phyloP scores from a whole-genome alignment of 1,140 invertebrate genomes.

The Monomorium pharaonis region DNA sequence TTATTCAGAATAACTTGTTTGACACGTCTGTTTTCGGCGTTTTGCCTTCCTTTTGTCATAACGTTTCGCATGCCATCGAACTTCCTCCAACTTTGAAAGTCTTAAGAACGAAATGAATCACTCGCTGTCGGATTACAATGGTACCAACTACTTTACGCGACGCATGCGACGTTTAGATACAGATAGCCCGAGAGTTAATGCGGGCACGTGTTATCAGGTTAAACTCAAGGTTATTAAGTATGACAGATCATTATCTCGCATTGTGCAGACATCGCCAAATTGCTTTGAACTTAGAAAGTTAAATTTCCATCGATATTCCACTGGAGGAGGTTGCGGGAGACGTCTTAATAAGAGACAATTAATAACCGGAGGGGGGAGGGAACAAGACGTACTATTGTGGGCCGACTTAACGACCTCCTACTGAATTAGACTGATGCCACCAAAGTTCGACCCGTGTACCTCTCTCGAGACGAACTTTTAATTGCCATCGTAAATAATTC shows the following conservation, averaged over 20 bases:
- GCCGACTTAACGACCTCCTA: slow-evolving; percentile 77
- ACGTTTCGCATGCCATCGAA: slow-evolving; percentile 2
- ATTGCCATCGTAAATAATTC: slow-evolving; percentile 85
- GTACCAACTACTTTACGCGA: slow-evolving; percentile 21
- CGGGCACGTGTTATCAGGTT: slow-evolving; percentile 29
- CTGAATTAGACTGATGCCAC: slow-evolving; percentile 67
- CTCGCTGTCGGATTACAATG: slow-evolving; percentile 14
- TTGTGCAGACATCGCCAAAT: slow-evolving; percentile 30
- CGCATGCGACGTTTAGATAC: slow-evolving; percentile 48
- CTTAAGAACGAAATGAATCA: slow-evolving; percentile 29
- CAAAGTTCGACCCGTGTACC: slow-evolving; percentile 55
- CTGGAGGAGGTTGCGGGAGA: neutral
- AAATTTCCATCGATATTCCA: slow-evolving; percentile 55
- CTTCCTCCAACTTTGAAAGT: slow-evolving; percentile 1
- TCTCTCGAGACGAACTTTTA: slow-evolving; percentile 81
- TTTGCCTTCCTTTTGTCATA: neutral
- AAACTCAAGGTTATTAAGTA: slow-evolving; percentile 49
- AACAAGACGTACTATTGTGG: slow-evolving; percentile 58
- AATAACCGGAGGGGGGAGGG: slow-evolving; percentile 66
- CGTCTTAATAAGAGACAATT: slow-evolving; percentile 72
- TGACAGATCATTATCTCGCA: slow-evolving; percentile 53
- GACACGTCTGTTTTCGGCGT: neutral
- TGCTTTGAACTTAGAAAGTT: slow-evolving; percentile 47
- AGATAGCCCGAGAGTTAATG: slow-evolving; percentile 4
- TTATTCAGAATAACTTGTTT: slow-evolving; percentile 38